Conservation (phyloP, 2,888 invertebrate species). For the Trilocha varians region DNA sequence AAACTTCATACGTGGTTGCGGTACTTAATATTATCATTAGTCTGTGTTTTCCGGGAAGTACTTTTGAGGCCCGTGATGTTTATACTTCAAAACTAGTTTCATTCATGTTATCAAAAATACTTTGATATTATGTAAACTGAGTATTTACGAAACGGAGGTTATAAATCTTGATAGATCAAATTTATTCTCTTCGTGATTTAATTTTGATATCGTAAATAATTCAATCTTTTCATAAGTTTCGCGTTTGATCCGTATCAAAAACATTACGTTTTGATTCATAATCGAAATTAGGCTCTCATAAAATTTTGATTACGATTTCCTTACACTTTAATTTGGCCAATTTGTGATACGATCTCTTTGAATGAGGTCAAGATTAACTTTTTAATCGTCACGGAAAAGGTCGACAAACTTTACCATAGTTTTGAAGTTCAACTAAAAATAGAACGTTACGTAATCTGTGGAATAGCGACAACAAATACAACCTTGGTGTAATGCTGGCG, state of each 20-base stretch:
- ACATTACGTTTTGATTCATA: no score
- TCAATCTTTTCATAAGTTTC: no score
- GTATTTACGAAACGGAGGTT: not conserved
- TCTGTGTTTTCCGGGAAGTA: slow-evolving; percentile 15
- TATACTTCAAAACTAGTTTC: slow-evolving; percentile 19
- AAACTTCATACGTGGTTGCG: slow-evolving; percentile 12
- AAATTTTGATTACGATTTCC: not conserved
- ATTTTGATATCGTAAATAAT: not conserved
- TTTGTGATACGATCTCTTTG: not conserved
- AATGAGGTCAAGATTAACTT: not conserved
- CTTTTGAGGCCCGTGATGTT: slow-evolving; percentile 14
- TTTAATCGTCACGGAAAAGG: slow-evolving; percentile 17
- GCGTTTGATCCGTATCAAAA: no score
- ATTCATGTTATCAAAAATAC: slow-evolving; percentile 18
- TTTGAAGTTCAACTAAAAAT: slow-evolving; percentile 33
- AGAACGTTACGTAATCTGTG: slow-evolving; percentile 38
- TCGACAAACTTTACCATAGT: slow-evolving; percentile 37
- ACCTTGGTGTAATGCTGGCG: slow-evolving; percentile 43
- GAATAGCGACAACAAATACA: slow-evolving; percentile 42
- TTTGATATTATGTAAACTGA: slow-evolving; percentile 3
- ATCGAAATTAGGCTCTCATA: not conserved
- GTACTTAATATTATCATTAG: slow-evolving; percentile 20
- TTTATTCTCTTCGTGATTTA: not conserved
- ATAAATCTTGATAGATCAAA: not conserved
- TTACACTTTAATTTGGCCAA: not conserved